These are phyloP conservation scores for Bugula neritina DNA, from an alignment of 2,888 invertebrate species.

Conservation along the genomic window DNA sequence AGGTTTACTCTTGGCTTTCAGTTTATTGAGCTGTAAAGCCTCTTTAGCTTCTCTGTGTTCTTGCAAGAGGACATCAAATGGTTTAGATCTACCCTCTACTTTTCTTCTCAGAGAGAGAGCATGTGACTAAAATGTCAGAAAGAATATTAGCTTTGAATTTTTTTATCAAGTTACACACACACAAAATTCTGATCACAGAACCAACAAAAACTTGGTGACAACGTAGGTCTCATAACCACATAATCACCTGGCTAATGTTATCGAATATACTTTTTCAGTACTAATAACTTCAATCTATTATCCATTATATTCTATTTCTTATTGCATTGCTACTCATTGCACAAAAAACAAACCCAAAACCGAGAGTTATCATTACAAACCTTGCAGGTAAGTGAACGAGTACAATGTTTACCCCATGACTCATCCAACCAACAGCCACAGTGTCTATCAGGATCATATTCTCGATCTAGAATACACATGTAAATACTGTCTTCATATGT, in stretches of 20 bases:
- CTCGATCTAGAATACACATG: slow-evolving; percentile 56
- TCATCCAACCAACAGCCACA: slow-evolving; percentile 69
- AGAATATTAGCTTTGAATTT: too few species aligned
- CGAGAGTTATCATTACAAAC: too few species aligned
- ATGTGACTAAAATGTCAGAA: slow-evolving; percentile 51
- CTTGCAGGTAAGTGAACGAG: slow-evolving; percentile 68
- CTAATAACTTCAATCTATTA: too few species aligned
- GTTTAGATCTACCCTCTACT: slow-evolving; percentile 66
- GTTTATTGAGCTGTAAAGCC: slow-evolving; percentile 32
- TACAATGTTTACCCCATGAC: slow-evolving; percentile 68
- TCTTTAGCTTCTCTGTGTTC: slow-evolving; percentile 68
- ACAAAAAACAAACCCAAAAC: too few species aligned
- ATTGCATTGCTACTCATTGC: too few species aligned
- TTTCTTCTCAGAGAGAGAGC: slow-evolving; percentile 66
- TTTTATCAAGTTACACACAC: too few species aligned
- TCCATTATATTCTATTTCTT: too few species aligned
- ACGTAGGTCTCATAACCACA: too few species aligned
- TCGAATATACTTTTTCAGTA: too few species aligned
- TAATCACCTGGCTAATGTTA: too few species aligned
- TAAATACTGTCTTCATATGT: background rate
- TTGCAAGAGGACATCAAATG: slow-evolving; percentile 69
- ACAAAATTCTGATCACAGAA: too few species aligned
- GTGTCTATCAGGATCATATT: slow-evolving; percentile 76
- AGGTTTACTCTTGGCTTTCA: background rate
- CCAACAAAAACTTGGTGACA: too few species aligned